A percentile compares a stretch with the other conserved stretches of the same genome.
Conservation (phyloP, 2,113 vertebrate genomes). For the Ciconia stormi region DNA sequence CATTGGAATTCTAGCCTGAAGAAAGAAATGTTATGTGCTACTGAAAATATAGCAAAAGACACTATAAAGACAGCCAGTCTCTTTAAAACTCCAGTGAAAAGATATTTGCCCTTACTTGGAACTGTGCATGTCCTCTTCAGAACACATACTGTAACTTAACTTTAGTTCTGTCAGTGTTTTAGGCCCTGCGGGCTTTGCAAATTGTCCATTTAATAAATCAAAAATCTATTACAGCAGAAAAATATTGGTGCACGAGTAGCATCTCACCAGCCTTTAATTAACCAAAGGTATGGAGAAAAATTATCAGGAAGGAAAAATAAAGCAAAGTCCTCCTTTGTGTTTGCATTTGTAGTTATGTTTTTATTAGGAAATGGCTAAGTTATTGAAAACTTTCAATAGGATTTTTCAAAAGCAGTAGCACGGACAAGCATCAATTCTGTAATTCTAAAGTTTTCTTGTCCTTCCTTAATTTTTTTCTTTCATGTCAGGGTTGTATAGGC, state of each 20-base stretch:
- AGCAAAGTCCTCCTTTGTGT: background rate
- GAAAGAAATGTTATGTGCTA: constrained; percentile 39
- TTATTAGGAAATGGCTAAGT: background rate
- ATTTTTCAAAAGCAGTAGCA: constrained; percentile 50
- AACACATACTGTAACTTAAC: background rate
- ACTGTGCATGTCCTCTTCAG: constrained; percentile 29
- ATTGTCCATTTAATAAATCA: background rate
- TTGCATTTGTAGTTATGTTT: constrained; percentile 6
- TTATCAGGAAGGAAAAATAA: background rate
- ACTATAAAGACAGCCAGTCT: constrained; percentile 1
- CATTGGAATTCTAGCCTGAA: constrained; percentile 52
- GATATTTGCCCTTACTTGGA: background rate
- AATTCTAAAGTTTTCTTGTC: constrained; percentile 26
- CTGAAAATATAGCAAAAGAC: constrained; percentile 22
- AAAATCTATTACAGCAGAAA: background rate
- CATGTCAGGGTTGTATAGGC: background rate
- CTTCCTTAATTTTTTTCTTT: background rate
- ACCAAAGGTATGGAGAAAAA: constrained; percentile 1
- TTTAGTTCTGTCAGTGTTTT: background rate
- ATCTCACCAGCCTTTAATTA: constrained; percentile 13
- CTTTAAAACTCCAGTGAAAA: background rate
- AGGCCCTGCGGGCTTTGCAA: background rate
- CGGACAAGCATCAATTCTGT: constrained; percentile 38
- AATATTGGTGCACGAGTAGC: background rate
- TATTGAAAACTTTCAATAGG: background rate